Evolutionary conservation across 2,113 vertebrate species (phyloP), one percentile per base, ranked within the genome.

Genomic region (Lophura nycthemera): DNA sequence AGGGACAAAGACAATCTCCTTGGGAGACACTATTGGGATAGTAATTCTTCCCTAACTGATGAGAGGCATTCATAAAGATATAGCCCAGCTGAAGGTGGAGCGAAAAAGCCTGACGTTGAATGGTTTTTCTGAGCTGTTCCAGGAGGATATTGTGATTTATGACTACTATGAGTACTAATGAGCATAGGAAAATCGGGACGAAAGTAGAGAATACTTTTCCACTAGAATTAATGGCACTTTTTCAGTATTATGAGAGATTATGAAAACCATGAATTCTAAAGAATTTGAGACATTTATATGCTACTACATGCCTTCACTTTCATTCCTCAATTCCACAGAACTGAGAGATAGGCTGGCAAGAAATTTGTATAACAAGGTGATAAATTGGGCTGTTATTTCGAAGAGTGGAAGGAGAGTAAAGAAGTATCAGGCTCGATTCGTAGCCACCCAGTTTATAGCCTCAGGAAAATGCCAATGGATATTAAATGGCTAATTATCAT

Each of bases 401-500:
- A 79, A 86, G 70, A 86, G 74, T 18, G 25, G 42, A 86, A 96
- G 27, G n/a, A 91, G 47, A 63, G 29, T 32, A 72, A 92, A 93
- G 83, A 78, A 88, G 40, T 82, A 77, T 92, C 83, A 93, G 45
- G 29, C n/a, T 90, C 88, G 65, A 86, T 94, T 93, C 4, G 4
- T 82, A 95, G n/a, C 27, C 30, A 25, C 70, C 50, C 48, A n/a
- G 74, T 89, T 96, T 93, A 77, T 60, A 80, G 66, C 76, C 12
- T 42, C 38, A 64, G 70, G 64, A 88, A 96, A 96, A 95, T 96
- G 92, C 38, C 92, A 95, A 60, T 70, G 45, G 88, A 79, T 63
- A 86, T 94, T 92, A 92, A 94, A 90, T 82, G 48, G 17, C 88
- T 93, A 89, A 96, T 94, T 92, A 92, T 67, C 59, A 75, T 88